Evolutionary conservation across 2,888 invertebrate species (phyloP), one percentile per base, ranked within the genome.

Genomic region (Torymus texanus): DNA sequence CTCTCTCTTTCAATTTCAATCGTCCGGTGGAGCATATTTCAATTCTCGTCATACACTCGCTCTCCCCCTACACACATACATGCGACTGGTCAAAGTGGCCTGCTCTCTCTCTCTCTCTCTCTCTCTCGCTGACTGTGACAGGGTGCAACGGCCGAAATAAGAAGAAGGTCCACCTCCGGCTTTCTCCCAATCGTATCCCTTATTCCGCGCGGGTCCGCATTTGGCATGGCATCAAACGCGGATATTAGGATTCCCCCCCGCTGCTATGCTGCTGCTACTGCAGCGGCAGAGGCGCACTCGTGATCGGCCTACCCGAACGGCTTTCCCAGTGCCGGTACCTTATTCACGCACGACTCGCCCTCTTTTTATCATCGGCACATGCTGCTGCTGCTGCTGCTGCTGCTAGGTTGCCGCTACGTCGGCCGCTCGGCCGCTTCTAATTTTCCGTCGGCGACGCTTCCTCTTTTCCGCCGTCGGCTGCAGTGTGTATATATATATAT

Each of bases 161-260:
- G 21, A 63, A 18, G 66, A 56, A 55, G 55, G 62, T 66, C 62
- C 76, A n/a, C 55, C 51, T 41, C 41, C 8, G 16, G 55, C 72
- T 24, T 66, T 53, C 61, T 58, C n/a, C 70, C 76, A 65, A 71
- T 70, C 70, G 74, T 62, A 75, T 76, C 75, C 41, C 85, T 88
- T 88, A 88, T 88, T 89, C 89, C 83, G 84, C 84, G 84, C 86
- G 85, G 85, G 88, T 87, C 85, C 72, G 88, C 87, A 88, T 88
- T 89, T 89, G 89, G 89, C 89, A 89, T 89, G 87, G 86, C 88
- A 88, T 89, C 89, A 89, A 89, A 89, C 86, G 86, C 86, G 82
- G 88, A 88, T 88, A 89, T 89, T 89, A 87, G 89, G 87, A 89
- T 89, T 89, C 89, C 84, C 84, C 21, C 21, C 21, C 2, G 8